These are phyloP conservation scores for Seira sanloemensis DNA, from an alignment of 2,888 invertebrate species.

Conservation along the genomic window DNA sequence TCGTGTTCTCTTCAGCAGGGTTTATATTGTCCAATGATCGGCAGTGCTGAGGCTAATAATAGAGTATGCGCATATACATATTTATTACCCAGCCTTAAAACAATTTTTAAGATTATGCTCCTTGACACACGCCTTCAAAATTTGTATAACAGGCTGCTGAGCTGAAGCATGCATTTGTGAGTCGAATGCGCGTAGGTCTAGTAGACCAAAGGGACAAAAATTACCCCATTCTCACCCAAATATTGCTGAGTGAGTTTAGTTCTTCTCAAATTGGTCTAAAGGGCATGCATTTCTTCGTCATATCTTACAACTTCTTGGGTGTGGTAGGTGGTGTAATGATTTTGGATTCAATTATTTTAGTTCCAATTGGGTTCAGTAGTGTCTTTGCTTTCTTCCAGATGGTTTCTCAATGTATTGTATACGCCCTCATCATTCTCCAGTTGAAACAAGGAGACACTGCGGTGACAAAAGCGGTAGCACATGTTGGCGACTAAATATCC, in stretches of 20 bases:
- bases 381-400: not conserved
- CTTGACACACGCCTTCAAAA: not conserved
- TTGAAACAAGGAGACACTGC: conserved; percentile 2
- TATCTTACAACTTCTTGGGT: conserved; percentile 29
- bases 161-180: conserved; percentile 12
- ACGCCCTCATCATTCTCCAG: conserved; percentile 30
- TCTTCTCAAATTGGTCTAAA: conserved; percentile 23
- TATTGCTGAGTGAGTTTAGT: conserved; percentile 12
- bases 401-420: conserved; percentile 30
- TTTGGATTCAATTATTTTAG: not conserved
- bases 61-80: too few relatives aligned
- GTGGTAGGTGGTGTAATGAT: conserved; percentile 11
- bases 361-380: not conserved
- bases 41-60: conserved; percentile 28
- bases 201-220: not conserved
- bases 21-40: too few relatives aligned
- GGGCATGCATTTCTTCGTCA: conserved; percentile 19
- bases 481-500: too few relatives aligned
- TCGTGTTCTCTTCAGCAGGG: too few relatives aligned
- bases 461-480: too few relatives aligned
- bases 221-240: not conserved
- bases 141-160: not conserved
- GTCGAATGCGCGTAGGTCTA: too few relatives aligned
- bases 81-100: too few relatives aligned
- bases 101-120: not conserved